A percentile compares a stretch with the other conserved stretches of the same genome.
phyloP scores from a whole-genome alignment of 2,113 vertebrate genomes.

The Oreocharis arfaki region DNA sequence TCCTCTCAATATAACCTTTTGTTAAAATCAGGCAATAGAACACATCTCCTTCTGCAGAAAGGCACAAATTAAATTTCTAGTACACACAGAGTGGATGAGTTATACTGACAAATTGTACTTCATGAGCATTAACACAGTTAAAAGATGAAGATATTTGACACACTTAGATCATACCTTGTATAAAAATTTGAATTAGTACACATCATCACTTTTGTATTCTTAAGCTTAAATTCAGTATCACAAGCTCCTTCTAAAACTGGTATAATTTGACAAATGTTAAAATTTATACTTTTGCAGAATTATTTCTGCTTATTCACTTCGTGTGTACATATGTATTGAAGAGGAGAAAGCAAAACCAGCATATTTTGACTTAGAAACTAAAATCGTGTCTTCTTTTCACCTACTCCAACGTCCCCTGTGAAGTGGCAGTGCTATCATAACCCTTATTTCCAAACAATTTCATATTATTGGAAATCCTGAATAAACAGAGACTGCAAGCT shows the following conservation, averaged over 20 bases:
- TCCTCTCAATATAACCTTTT: slow-evolving; percentile 26
- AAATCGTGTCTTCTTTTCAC: not conserved
- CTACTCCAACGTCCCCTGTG: not conserved
- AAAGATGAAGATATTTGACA: not conserved
- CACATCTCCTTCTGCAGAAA: not conserved
- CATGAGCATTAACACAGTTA: not conserved
- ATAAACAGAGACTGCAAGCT: not conserved
- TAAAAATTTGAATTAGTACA: not conserved
- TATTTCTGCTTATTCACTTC: not conserved
- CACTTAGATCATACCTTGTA: not conserved
- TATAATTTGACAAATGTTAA: not conserved
- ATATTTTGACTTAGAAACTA: not conserved
- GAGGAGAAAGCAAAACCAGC: not conserved
- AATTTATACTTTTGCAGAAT: not conserved
- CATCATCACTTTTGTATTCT: not conserved
- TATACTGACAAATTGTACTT: not conserved
- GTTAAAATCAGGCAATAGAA: slow-evolving; percentile 2
- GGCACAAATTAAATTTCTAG: not conserved
- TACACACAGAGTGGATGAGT: not conserved
- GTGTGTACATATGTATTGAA: not conserved
- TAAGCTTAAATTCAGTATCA: not conserved
- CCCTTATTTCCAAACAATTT: not conserved
- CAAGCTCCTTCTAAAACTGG: not conserved
- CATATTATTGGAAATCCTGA: not conserved
- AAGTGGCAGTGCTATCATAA: not conserved